Conservation (phyloP, 2,797 vertebrate species). For the Tamandua tetradactyla region DNA sequence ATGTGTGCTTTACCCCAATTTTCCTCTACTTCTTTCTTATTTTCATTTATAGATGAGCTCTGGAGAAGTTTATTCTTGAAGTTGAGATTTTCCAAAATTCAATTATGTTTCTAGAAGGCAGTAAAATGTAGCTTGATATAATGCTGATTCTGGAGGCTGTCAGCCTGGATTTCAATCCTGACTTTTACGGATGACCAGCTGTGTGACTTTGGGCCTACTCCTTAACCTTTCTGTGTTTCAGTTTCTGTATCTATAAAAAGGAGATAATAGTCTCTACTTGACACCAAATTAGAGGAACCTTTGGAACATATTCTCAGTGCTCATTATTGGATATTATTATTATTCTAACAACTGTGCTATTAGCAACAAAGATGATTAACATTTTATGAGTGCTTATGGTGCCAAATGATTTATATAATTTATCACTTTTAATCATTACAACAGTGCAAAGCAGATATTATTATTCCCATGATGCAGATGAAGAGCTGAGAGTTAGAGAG, state of each 20-base stretch:
- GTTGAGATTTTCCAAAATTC: not conserved
- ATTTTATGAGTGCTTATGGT: not conserved
- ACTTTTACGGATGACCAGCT: not conserved
- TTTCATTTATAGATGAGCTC: not conserved
- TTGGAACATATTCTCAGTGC: not conserved
- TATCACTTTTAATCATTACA: not conserved
- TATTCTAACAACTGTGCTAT: not conserved
- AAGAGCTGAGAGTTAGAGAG: not conserved
- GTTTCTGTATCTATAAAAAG: not conserved
- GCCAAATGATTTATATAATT: not conserved
- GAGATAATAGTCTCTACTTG: not conserved
- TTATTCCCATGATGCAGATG: not conserved
- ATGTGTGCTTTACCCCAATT: not conserved
- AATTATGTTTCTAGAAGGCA: not conserved
- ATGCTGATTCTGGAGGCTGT: not conserved
- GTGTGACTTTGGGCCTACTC: not conserved
- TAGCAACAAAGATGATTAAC: not conserved
- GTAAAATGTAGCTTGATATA: not conserved
- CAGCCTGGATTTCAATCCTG: not conserved
- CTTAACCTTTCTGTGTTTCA: not conserved
- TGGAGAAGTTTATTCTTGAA: not conserved
- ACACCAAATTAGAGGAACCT: not conserved
- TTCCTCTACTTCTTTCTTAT: not conserved
- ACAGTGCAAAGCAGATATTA: not conserved
- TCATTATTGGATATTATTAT: not conserved